Percentiles rank a stretch among this genome's conserved stretches.
These are phyloP conservation scores for Tachystola acroxantha DNA, from an alignment of 2,888 invertebrate species.

Conservation along the genomic window DNA sequence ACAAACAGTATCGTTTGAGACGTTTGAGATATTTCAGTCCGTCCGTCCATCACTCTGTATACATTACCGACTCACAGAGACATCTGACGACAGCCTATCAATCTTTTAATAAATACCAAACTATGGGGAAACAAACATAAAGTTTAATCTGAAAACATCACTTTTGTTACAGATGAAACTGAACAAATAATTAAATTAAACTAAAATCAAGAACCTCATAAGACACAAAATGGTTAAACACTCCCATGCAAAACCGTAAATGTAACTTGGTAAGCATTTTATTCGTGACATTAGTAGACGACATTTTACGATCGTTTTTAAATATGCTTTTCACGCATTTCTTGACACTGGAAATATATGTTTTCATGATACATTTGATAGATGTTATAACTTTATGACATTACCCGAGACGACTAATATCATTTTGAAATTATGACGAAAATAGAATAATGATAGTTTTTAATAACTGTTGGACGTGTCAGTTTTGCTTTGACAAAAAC, in stretches of 20 bases:
- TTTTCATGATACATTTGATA: slow-evolving; percentile 44
- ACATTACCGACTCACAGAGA: slow-evolving; percentile 60
- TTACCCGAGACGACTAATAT: slow-evolving; percentile 55
- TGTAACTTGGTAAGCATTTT: slow-evolving; percentile 23
- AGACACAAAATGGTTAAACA: slow-evolving; percentile 12
- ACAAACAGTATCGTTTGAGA: slow-evolving; percentile 59
- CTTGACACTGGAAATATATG: slow-evolving; percentile 50
- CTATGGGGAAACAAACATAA: slow-evolving; percentile 21
- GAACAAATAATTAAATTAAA: slow-evolving; percentile 11
- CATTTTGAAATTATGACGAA: slow-evolving; percentile 53
- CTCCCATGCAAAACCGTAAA: slow-evolving; percentile 15
- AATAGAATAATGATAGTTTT: slow-evolving; percentile 16
- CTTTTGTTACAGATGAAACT: slow-evolving; percentile 10
- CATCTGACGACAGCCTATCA: slow-evolving; percentile 69
- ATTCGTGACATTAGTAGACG: slow-evolving; percentile 60
- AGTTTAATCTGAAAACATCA: background rate
- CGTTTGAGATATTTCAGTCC: slow-evolving; percentile 56
- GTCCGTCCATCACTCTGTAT: slow-evolving; percentile 36
- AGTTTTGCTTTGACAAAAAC: slow-evolving; percentile 71
- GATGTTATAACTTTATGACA: slow-evolving; percentile 68
- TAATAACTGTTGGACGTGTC: slow-evolving; percentile 30
- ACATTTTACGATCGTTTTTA: slow-evolving; percentile 56
- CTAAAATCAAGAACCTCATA: slow-evolving; percentile 10
- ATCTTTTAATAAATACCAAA: slow-evolving; percentile 71
- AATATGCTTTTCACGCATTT: slow-evolving; percentile 63